Percentiles rank a stretch among this genome's conserved stretches.
Conservation (phyloP, 2,888 invertebrate species). For the Trissonchulus latispiculum region DNA sequence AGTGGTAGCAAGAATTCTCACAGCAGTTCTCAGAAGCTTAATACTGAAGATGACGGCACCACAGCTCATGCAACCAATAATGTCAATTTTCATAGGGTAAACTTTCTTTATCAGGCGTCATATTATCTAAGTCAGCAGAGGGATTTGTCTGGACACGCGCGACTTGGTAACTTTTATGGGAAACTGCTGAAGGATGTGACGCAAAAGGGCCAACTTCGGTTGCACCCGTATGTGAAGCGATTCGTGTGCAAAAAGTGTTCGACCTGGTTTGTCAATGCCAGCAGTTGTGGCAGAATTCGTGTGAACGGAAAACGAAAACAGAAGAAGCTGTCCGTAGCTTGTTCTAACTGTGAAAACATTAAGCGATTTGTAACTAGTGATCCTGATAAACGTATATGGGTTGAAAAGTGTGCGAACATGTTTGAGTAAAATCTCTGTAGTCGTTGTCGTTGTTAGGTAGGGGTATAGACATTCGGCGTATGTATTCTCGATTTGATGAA, state of each 20-base stretch:
- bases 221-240: background rate
- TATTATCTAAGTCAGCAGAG: background rate
- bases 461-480: too few relatives aligned
- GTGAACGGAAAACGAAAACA: background rate
- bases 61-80: background rate
- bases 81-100: background rate
- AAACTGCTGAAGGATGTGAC: background rate
- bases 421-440: too few relatives aligned
- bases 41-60: background rate
- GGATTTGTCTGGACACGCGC: background rate
- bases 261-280: background rate
- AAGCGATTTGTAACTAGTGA: background rate
- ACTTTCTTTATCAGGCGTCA: background rate
- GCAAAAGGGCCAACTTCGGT: background rate
- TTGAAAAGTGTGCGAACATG: too few relatives aligned
- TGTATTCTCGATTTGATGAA: too few relatives aligned
- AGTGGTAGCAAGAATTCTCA: too few relatives aligned
- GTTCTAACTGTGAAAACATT: background rate
- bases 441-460: too few relatives aligned
- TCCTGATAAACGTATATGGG: background rate
- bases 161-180: background rate
- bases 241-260: background rate
- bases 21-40: background rate
- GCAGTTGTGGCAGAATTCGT: background rate
- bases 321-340: background rate